These are phyloP conservation scores for Monochamus alternatus DNA, from an alignment of 2,888 invertebrate genomes.

Conservation along the genomic window DNA sequence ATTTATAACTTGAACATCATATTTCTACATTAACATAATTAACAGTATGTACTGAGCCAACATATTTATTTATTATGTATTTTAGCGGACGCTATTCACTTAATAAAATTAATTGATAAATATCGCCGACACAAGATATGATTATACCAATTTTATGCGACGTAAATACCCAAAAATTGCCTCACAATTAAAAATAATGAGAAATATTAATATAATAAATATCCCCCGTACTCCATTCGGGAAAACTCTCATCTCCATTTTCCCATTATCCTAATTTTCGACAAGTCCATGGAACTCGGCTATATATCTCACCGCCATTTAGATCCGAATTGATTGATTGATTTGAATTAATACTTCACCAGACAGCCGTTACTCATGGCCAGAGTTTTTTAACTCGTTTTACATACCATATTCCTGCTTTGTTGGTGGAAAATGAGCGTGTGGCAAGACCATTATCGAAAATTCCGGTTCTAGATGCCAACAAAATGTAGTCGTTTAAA, in stretches of 20 bases:
- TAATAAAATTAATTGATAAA: not conserved
- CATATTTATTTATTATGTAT: not conserved
- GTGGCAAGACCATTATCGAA: too few relatives aligned
- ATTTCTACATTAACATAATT: too few relatives aligned
- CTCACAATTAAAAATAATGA: not conserved
- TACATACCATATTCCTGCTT: too few relatives aligned
- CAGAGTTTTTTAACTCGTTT: not conserved
- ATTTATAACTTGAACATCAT: too few relatives aligned
- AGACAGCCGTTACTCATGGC: constrained; percentile 3
- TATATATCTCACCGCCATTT: not conserved
- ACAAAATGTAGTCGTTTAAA: too few relatives aligned
- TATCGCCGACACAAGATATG: not conserved
- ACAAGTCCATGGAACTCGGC: not conserved
- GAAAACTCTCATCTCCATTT: constrained; percentile 1
- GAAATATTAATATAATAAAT: not conserved
- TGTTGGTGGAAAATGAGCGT: too few relatives aligned
- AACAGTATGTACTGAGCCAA: not conserved
- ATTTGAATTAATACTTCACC: constrained; percentile 2
- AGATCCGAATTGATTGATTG: constrained; percentile 10
- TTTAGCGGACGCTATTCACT: not conserved
- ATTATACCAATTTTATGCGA: not conserved
- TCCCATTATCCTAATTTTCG: constrained; percentile 1
- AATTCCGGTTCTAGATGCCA: too few relatives aligned
- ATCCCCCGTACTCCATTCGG: not conserved
- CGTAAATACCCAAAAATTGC: not conserved